phyloP scores from a whole-genome alignment of 2,888 invertebrate genomes.

The Eupithecia exiguata region DNA sequence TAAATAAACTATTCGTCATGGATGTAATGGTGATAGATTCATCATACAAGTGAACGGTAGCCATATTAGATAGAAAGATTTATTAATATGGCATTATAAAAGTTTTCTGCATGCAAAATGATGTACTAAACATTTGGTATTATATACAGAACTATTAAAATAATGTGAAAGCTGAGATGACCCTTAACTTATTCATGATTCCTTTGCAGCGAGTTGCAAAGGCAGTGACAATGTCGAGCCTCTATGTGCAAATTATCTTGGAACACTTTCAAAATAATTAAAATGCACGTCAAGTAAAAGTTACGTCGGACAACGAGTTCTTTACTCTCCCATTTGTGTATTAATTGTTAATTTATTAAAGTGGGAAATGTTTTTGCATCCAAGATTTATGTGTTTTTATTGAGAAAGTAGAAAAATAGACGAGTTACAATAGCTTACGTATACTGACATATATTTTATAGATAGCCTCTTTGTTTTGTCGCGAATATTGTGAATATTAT shows the following conservation, averaged over 20 bases:
- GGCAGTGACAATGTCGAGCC: conserved; percentile 6
- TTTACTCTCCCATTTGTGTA: conserved; percentile 25
- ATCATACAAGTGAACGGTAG: background rate
- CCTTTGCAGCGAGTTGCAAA: conserved; percentile 20
- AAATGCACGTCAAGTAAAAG: conserved; percentile 34
- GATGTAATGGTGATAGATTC: background rate
- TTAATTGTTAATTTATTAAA: conserved; percentile 21
- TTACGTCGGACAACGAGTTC: conserved; percentile 31
- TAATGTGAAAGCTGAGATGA: background rate
- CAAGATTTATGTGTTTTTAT: background rate
- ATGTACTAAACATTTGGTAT: background rate
- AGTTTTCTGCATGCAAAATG: background rate
- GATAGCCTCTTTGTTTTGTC: background rate
- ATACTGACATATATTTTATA: background rate
- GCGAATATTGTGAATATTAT: background rate
- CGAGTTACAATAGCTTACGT: background rate
- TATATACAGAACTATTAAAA: background rate
- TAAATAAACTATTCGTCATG: background rate
- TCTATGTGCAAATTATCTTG: conserved; percentile 38
- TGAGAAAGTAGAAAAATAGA: conserved; percentile 1
- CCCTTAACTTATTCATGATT: conserved; percentile 22
- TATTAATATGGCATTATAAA: background rate
- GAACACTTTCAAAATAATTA: conserved; percentile 39
- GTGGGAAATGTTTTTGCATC: background rate
- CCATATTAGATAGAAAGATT: background rate